phyloP scores from a whole-genome alignment of 2,888 invertebrate genomes.

The Volucella inanis region DNA sequence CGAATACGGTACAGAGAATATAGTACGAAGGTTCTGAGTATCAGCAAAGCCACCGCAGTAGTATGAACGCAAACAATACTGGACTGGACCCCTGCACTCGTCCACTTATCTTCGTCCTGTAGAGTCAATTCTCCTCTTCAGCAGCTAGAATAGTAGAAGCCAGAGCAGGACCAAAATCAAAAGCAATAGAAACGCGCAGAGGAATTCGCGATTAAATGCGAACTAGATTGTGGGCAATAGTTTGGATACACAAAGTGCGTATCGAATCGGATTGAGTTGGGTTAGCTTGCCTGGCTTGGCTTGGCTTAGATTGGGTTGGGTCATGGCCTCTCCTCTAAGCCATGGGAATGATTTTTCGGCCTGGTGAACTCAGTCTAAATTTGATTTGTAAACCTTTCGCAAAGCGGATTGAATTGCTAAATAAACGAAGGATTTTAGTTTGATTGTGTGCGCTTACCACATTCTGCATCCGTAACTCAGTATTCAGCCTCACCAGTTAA shows the following conservation, averaged over 20 bases:
- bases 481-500: slow-evolving; percentile 19
- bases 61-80: slow-evolving; percentile 35
- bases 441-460: slow-evolving; percentile 30
- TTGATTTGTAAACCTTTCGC: slow-evolving; percentile 73
- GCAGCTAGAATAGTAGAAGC: not conserved
- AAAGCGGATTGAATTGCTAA: slow-evolving; percentile 73
- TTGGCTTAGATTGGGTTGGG: not conserved
- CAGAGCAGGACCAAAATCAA: no score
- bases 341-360: slow-evolving; percentile 70
- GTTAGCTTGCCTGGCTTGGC: not conserved
- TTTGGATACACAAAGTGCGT: slow-evolving; percentile 73
- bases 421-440: slow-evolving; percentile 66
- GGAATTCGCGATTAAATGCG: slow-evolving; percentile 74
- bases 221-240: slow-evolving; percentile 73
- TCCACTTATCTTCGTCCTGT: slow-evolving; percentile 47
- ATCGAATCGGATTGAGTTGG: slow-evolving; percentile 4
- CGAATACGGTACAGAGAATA: no score
- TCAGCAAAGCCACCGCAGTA: slow-evolving; percentile 54
- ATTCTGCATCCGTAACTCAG: slow-evolving; percentile 48
- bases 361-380: slow-evolving; percentile 73
- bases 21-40: slow-evolving; percentile 24
- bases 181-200: slow-evolving; percentile 19
- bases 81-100: not conserved
- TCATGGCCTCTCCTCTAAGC: slow-evolving; percentile 21
- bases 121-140: slow-evolving; percentile 8